Conservation (phyloP, 2,113 vertebrate genomes). For the Xiphophorus maculatus region DNA sequence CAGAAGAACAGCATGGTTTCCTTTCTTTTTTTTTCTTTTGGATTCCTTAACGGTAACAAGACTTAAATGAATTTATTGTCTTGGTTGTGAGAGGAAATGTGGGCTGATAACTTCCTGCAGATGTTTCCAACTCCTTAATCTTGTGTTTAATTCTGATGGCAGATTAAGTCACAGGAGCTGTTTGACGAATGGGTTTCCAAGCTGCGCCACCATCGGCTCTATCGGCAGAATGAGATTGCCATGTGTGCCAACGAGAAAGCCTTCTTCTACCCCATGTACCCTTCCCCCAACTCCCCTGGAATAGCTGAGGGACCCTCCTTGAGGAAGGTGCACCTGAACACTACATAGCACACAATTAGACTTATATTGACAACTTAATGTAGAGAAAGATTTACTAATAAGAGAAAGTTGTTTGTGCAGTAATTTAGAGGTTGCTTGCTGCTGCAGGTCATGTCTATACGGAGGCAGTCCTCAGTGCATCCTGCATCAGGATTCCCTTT, state of each 20-base stretch:
- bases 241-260: slow-evolving; percentile 89
- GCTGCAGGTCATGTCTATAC: slow-evolving; percentile 82
- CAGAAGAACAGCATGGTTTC: background rate
- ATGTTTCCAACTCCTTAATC: slow-evolving; percentile 31
- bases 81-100: background rate
- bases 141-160: slow-evolving; percentile 37
- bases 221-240: slow-evolving; percentile 95
- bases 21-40: background rate
- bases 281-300: slow-evolving; percentile 77
- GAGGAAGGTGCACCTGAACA: slow-evolving; percentile 85
- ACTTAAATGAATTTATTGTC: background rate
- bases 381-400: background rate
- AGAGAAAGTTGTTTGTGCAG: slow-evolving; percentile 29
- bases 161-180: slow-evolving; percentile 94
- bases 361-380: background rate
- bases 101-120: slow-evolving; percentile 9
- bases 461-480: slow-evolving; percentile 86
- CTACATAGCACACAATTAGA: background rate
- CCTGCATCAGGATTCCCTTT: slow-evolving; percentile 81
- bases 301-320: slow-evolving; percentile 78
- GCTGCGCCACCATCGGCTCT: slow-evolving; percentile 93
- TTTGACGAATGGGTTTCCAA: slow-evolving; percentile 98
- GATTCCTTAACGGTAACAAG: background rate
- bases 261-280: slow-evolving; percentile 84
- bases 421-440: slow-evolving; percentile 44